These are phyloP conservation scores for Oxygymnocypris stewartii DNA, from an alignment of 2,113 vertebrate species.

Conservation along the genomic window DNA sequence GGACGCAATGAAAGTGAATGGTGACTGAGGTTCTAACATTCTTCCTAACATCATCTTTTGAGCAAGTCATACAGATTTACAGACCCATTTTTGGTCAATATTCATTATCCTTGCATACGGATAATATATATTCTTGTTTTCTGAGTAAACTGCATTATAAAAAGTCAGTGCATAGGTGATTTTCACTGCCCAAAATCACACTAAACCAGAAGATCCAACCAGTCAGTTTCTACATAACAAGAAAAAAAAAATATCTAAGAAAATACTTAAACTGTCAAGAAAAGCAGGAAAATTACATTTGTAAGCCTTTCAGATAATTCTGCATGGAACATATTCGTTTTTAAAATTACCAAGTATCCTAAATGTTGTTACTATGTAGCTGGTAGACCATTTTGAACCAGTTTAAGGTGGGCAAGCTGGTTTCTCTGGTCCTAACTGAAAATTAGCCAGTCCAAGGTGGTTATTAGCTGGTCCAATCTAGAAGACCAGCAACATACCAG, in stretches of 20 bases:
- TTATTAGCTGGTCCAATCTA: background rate
- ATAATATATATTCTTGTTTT: background rate
- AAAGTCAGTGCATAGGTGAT: background rate
- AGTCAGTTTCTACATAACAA: background rate
- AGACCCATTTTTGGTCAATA: background rate
- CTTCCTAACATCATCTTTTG: slow-evolving; percentile 1
- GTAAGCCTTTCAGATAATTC: background rate
- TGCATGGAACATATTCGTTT: background rate
- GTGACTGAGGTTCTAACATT: background rate
- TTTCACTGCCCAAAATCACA: background rate
- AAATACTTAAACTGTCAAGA: background rate
- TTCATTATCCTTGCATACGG: background rate
- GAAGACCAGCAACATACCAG: background rate
- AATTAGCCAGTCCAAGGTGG: background rate
- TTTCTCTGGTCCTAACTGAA: background rate
- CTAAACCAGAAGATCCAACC: background rate
- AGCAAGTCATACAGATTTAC: background rate
- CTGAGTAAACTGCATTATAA: background rate
- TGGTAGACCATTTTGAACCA: background rate
- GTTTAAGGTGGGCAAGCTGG: background rate
- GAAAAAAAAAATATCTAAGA: background rate
- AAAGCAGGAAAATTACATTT: too few species aligned
- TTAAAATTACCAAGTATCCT: background rate
- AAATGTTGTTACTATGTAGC: background rate
- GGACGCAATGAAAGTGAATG: background rate